Conservation (phyloP, 1,140 invertebrate genomes). For the Vollenhovia emeryi region DNA sequence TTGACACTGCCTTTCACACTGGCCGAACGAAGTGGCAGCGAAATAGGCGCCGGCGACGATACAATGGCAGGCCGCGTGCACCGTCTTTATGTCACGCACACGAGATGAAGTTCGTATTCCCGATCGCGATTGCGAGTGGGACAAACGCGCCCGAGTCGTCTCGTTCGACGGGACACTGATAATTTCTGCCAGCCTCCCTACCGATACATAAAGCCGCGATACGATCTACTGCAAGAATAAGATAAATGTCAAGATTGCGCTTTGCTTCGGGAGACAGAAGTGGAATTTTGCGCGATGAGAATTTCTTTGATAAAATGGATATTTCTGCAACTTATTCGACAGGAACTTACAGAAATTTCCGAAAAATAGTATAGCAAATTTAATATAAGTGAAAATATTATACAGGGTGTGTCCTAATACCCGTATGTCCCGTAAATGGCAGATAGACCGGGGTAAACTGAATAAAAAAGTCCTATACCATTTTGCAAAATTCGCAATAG, state of each 20-base stretch:
- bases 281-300: background rate
- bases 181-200: background rate
- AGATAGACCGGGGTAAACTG: too few relatives aligned
- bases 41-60: slow-evolving; percentile 55
- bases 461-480: too few relatives aligned
- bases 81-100: slow-evolving; percentile 36
- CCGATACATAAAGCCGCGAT: background rate
- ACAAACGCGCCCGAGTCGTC: background rate
- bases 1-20: slow-evolving; percentile 65
- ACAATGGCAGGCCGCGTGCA: slow-evolving; percentile 54
- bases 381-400: too few relatives aligned
- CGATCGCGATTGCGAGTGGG: slow-evolving; percentile 41
- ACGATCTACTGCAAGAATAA: background rate
- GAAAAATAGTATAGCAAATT: background rate
- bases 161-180: slow-evolving; percentile 44
- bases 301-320: background rate
- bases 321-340: background rate
- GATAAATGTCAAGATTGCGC: slow-evolving; percentile 11
- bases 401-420: too few relatives aligned
- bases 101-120: slow-evolving; percentile 9
- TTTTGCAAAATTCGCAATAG: too few relatives aligned
- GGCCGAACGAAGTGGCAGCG: background rate
- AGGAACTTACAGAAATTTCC: background rate
- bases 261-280: background rate
- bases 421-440: too few relatives aligned